Conservation (phyloP, 92 coral and sea anemone species). For the Phenganax stokvisi region DNA sequence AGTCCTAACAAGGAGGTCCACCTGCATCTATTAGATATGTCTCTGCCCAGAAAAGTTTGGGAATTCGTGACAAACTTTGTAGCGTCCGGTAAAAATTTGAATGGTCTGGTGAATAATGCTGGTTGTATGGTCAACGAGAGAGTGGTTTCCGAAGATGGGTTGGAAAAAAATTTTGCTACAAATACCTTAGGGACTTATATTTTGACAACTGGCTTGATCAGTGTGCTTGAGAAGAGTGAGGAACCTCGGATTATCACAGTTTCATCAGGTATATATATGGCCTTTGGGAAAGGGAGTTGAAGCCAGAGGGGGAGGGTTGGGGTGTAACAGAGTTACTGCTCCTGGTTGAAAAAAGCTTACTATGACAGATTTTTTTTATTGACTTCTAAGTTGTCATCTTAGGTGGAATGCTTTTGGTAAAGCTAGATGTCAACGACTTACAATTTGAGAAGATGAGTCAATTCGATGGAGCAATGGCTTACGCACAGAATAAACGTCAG, state of each 20-base stretch:
- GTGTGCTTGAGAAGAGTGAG: constrained; percentile 60
- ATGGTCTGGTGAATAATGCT: constrained; percentile 79
- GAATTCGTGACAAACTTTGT: constrained; percentile 69
- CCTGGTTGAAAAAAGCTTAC: background rate
- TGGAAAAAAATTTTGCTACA: constrained; percentile 92
- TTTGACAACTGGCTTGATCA: constrained; percentile 68
- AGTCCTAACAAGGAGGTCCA: constrained; percentile 67
- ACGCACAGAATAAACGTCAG: constrained; percentile 93
- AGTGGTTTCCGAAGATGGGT: constrained; percentile 64
- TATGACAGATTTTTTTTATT: background rate
- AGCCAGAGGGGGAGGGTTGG: background rate
- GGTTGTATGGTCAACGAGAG: constrained; percentile 89
- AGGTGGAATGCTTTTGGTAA: constrained; percentile 88
- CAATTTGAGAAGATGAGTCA: constrained; percentile 78
- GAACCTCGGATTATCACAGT: constrained; percentile 79
- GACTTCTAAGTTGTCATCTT: background rate
- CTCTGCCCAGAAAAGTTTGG: constrained; percentile 68
- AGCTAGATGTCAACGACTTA: constrained; percentile 65
- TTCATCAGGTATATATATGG: constrained; percentile 63
- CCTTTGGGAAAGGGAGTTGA: background rate
- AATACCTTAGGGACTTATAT: constrained; percentile 85
- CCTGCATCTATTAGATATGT: constrained; percentile 80
- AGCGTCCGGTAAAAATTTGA: constrained; percentile 56
- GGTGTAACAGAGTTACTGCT: background rate
- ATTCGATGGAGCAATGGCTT: constrained; percentile 90